phyloP scores from a whole-genome alignment of 2,888 invertebrate species.

The Euproctis similis region DNA sequence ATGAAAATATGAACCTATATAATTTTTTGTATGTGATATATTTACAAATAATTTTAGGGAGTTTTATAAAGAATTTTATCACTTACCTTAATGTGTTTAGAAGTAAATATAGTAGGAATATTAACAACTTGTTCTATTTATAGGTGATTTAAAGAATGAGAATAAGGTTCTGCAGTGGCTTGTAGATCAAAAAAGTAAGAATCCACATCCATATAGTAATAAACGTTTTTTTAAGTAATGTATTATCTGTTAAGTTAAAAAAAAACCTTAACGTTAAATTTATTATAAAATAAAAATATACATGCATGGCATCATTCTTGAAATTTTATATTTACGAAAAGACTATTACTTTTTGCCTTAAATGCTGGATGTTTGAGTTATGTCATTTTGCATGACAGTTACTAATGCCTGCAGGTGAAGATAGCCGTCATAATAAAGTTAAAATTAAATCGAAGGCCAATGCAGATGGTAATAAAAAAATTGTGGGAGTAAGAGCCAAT shows the following conservation, averaged over 20 bases:
- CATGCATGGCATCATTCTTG: conserved; percentile 74
- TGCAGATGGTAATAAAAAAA: conserved; percentile 67
- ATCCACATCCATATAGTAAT: conserved; percentile 77
- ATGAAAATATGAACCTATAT: no score
- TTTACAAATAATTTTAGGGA: no score
- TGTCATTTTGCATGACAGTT: conserved; percentile 77
- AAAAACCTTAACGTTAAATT: conserved; percentile 22
- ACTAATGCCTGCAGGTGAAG: conserved; percentile 78
- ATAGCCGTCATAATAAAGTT: conserved; percentile 69
- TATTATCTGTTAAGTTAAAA: conserved; percentile 19
- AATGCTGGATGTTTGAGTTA: conserved; percentile 74
- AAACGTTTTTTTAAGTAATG: conserved; percentile 33
- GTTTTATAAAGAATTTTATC: no score
- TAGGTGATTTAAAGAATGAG: conserved; percentile 96
- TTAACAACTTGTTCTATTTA: conserved; percentile 74
- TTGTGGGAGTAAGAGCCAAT: conserved; percentile 45
- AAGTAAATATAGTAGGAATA: no score
- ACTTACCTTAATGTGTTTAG: no score
- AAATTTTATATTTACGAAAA: conserved; percentile 29
- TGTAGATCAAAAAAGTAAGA: conserved; percentile 97
- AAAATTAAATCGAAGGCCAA: conserved; percentile 66
- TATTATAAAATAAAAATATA: conserved; percentile 44
- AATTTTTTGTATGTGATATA: no score
- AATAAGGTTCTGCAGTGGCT: conserved; percentile 97
- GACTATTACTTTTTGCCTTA: conserved; percentile 58